Percentiles rank a stretch among this genome's conserved stretches.
These are phyloP conservation scores for Labeo calbasu DNA, from an alignment of 2,797 vertebrate genomes.

Conservation along the genomic window DNA sequence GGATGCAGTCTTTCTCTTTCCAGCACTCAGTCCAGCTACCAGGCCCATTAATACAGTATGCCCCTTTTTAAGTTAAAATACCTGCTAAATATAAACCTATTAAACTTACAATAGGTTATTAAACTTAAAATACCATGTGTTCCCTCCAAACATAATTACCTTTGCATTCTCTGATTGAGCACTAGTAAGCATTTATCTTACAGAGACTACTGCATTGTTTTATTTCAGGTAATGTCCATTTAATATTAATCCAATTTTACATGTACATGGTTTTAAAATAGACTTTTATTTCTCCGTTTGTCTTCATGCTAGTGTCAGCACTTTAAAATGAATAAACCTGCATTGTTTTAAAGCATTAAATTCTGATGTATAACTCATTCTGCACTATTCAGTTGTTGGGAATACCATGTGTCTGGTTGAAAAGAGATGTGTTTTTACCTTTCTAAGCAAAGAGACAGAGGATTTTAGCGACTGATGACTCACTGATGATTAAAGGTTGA, in stretches of 20 bases:
- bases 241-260: background rate
- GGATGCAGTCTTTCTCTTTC: background rate
- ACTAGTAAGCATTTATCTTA: background rate
- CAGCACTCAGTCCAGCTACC: background rate
- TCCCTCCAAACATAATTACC: background rate
- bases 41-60: background rate
- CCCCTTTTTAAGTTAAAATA: background rate
- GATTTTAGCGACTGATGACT: slow-evolving; percentile 26
- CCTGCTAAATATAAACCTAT: background rate
- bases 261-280: background rate
- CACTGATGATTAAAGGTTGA: slow-evolving; percentile 18
- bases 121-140: background rate
- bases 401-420: background rate
- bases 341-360: background rate
- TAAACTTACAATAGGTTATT: background rate
- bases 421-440: background rate
- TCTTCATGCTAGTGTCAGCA: background rate
- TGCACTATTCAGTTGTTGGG: background rate
- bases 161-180: background rate
- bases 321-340: background rate
- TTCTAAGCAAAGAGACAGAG: slow-evolving; percentile 14
- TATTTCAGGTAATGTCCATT: background rate
- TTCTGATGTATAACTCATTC: background rate
- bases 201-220: background rate
- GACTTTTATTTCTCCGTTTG: background rate